Evolutionary conservation across 2,888 invertebrate genomes (phyloP).

Genomic region (Polyommatus icarus): DNA sequence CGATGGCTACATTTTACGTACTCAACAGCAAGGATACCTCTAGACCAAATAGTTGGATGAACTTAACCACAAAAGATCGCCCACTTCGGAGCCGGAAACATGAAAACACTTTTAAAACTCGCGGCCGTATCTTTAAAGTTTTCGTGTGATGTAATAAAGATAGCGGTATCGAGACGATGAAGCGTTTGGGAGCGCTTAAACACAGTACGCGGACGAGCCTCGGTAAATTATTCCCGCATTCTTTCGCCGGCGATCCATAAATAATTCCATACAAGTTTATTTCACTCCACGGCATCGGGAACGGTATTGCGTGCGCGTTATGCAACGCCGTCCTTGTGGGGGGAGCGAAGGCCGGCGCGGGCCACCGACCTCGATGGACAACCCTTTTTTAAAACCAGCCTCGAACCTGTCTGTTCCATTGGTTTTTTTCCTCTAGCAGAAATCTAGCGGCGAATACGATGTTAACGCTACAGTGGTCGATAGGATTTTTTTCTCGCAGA

Average conservation of each 20-base stretch:
- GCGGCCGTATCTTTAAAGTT: constrained; percentile 6
- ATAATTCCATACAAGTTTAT: constrained; percentile 33
- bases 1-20: no score
- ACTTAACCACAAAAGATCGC: neutral
- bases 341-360: constrained; percentile 69
- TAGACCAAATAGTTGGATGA: no score
- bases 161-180: constrained; percentile 23
- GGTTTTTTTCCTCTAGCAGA: constrained; percentile 15
- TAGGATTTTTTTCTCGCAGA: neutral
- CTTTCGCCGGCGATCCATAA: constrained; percentile 32
- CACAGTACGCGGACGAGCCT: neutral
- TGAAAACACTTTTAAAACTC: constrained; percentile 17
- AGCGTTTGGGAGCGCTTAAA: neutral
- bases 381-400: constrained; percentile 47
- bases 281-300: constrained; percentile 44
- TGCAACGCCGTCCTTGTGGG: constrained; percentile 75
- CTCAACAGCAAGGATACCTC: no score
- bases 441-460: neutral
- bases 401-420: constrained; percentile 1
- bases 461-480: neutral
- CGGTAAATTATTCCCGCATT: constrained; percentile 30
- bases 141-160: constrained; percentile 20
- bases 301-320: constrained; percentile 75
- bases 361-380: constrained; percentile 60
- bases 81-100: constrained; percentile 19